phyloP scores from a whole-genome alignment of 1,140 invertebrate genomes.

The Papilio dardanus region DNA sequence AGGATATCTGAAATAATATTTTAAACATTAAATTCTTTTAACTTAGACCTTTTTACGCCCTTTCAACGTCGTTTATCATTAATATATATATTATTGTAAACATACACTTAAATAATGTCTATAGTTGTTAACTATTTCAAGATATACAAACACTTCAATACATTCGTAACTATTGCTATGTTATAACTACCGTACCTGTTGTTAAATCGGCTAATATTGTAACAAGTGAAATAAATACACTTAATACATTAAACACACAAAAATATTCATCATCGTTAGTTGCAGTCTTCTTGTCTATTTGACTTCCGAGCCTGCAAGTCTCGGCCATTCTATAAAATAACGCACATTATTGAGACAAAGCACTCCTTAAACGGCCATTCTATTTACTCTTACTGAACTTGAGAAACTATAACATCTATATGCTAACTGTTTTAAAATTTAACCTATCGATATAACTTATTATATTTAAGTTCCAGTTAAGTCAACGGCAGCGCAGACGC shows the following conservation, averaged over 20 bases:
- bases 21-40: constrained; percentile 25
- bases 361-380: constrained; percentile 40
- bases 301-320: constrained; percentile 67
- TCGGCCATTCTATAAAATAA: constrained; percentile 69
- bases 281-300: constrained; percentile 58
- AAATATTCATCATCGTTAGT: constrained; percentile 71
- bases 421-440: constrained; percentile 2
- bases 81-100: too few relatives aligned
- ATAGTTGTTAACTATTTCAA: not conserved
- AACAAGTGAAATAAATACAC: constrained; percentile 77
- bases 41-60: too few relatives aligned
- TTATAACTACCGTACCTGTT: constrained; percentile 58
- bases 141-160: not conserved
- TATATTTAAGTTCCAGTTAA: constrained; percentile 49
- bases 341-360: constrained; percentile 42
- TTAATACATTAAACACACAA: constrained; percentile 75
- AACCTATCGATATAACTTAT: constrained; percentile 29
- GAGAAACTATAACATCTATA: constrained; percentile 14
- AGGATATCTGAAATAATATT: constrained; percentile 68
- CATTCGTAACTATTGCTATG: not conserved
- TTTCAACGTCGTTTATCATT: too few relatives aligned
- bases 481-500: constrained; percentile 54
- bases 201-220: constrained; percentile 76
- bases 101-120: constrained; percentile 1
- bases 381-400: constrained; percentile 5